Conservation (phyloP, 1,140 invertebrate genomes). For the Penaeus japonicus region DNA sequence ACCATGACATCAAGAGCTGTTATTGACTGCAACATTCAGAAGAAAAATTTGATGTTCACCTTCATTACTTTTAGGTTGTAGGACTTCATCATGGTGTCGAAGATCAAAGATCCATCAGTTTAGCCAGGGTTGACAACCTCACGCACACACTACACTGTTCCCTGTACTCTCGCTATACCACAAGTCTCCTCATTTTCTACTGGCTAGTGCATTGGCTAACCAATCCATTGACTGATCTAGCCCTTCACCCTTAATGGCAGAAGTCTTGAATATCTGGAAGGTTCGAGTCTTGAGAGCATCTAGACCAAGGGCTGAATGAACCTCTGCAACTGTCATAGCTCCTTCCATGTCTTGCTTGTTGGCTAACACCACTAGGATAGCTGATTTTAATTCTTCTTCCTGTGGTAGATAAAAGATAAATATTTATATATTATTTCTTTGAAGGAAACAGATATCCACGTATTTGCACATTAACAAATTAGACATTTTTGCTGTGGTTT, state of each 20-base stretch:
- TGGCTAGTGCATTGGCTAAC: conserved; percentile 88
- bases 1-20: background rate
- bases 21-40: background rate
- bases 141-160: conserved; percentile 11
- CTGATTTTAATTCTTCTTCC: conserved; percentile 97
- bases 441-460: no score
- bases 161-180: background rate
- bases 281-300: conserved; percentile 95
- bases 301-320: conserved; percentile 94
- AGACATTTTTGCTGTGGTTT: no score
- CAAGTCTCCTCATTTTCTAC: conserved; percentile 76
- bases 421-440: no score
- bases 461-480: no score
- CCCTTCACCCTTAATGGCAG: conserved; percentile 97
- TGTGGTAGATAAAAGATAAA: conserved; percentile 63
- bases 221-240: conserved; percentile 99
- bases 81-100: background rate
- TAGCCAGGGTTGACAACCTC: conserved; percentile 36
- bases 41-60: background rate
- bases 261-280: conserved; percentile 99
- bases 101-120: background rate
- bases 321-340: conserved; percentile 94
- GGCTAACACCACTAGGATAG: conserved; percentile 95
- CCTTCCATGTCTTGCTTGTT: conserved; percentile 99
- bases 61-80: background rate